phyloP scores from a whole-genome alignment of 2,888 invertebrate genomes.

The Hydraecia micacea region DNA sequence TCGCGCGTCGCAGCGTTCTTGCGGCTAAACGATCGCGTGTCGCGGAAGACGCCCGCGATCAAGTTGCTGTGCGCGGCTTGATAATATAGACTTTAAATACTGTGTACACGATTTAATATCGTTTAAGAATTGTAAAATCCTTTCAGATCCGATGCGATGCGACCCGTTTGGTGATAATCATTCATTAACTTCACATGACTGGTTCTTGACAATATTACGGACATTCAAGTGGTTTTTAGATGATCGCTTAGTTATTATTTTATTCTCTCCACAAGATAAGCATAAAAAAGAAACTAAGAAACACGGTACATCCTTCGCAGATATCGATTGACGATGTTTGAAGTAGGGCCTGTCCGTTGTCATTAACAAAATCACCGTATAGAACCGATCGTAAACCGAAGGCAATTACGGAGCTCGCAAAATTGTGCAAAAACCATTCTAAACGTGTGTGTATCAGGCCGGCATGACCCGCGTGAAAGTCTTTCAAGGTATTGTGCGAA shows the following conservation, averaged over 20 bases:
- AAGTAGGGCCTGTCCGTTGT: not conserved
- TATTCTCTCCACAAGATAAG: not conserved
- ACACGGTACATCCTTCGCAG: not conserved
- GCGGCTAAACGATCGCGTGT: too few relatives aligned
- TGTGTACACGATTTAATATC: too few relatives aligned
- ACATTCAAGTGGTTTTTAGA: not conserved
- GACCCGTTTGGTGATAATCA: too few relatives aligned
- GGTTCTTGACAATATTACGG: not conserved
- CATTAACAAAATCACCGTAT: slow-evolving; percentile 44
- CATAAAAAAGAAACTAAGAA: not conserved
- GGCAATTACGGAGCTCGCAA: slow-evolving; percentile 57
- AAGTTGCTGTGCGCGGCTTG: too few relatives aligned
- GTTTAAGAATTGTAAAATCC: too few relatives aligned
- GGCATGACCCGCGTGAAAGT: slow-evolving; percentile 80
- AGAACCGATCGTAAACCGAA: slow-evolving; percentile 44
- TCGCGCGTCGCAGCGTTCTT: too few relatives aligned
- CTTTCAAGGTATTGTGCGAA: slow-evolving; percentile 73
- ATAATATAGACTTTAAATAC: too few relatives aligned
- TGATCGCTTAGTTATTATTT: not conserved
- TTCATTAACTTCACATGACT: not conserved
- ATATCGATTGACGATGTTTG: not conserved
- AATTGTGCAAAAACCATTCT: slow-evolving; percentile 50
- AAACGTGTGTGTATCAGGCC: slow-evolving; percentile 74
- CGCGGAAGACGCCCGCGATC: too few relatives aligned
- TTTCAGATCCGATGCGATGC: too few relatives aligned